Base-by-base conservation (phyloP, 1,140 invertebrate species). In the Steinernema feltiae region DNA sequence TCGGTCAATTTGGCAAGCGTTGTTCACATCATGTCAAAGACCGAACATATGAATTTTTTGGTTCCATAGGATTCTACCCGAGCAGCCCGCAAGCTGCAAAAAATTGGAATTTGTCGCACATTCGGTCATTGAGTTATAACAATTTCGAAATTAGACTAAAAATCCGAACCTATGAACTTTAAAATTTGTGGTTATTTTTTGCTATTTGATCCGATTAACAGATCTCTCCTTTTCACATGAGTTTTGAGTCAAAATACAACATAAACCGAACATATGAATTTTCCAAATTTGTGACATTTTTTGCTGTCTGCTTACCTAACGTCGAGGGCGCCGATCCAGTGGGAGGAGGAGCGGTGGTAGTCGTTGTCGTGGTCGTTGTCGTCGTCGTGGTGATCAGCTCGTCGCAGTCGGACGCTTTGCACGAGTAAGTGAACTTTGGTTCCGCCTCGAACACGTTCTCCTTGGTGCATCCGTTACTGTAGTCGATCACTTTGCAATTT, bases 271-370 rank as follows among this genome's bases (percentile, higher is more conserved):
- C 7, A 41, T 41, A 18, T 7, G n/a, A n/a, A n/a, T n/a, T n/a
- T n/a, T n/a, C n/a, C n/a, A n/a, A n/a, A n/a, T n/a, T n/a, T n/a
- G n/a, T n/a, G n/a, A n/a, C n/a, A n/a, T n/a, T n/a, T n/a, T n/a
- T n/a, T n/a, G n/a, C n/a, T n/a, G n/a, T n/a, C n/a, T n/a, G n/a
- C 53, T 15, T 63, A 63, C 53, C 53, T 63, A 63, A 63, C 53
- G 53, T 27, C 7, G 53, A 63, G n/a, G n/a, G n/a, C n/a, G n/a
- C n/a, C 15, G 53, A 15, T 63, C 53, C 53, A 3, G 2, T 12
- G 24, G 24, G 7, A 27, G 53, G 53, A 27, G 53, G 12, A 3
- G 7, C 53, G 24, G 53, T 63, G 3, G 53, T 63, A 63, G 53
- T 63, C 2, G 53, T 63, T 3, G 53, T 63, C 7, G 53, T 63